Evolutionary conservation across 1,140 invertebrate genomes (phyloP), one percentile per base, ranked within the genome.

Genomic region (Drosophila virilis): DNA sequence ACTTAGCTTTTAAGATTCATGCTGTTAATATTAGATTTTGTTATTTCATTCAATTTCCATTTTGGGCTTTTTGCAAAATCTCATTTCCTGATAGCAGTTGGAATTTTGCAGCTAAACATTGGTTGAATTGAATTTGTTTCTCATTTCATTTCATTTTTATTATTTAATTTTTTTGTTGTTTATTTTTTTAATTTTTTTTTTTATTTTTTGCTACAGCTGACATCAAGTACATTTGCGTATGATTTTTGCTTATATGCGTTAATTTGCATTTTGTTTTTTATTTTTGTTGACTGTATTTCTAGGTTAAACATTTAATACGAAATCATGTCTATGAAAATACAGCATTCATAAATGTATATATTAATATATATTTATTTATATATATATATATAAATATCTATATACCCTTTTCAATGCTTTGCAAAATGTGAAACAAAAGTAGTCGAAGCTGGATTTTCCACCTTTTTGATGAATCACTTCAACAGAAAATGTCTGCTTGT

Each of bases 1-100:
- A 83, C 82, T 86, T 86, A 88, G 76, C 83, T 86, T 79, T 83
- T 86, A 88, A 86, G 78, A 88, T 80, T 73, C 65, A 86, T 88
- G 83, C 79, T 88, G 76, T 86, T 82, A 78, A 76, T 88, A 78
- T 85, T 74, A 51, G 68, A 60, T 74, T 74, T 32, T 55, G 12
- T 22, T 77, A 5, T 28, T 57, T 46, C 42, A 46, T 59, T 46
- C 9, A 59, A 22, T 51, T 48, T 52, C 33, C n/a, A n/a, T 10
- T 67, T 51, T 59, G 15, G 12, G 33, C 40, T 64, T 75, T 66
- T 74, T 60, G 62, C 79, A 54, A 42, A 54, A 12, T 54, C 50
- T 33, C 17, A 57, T 13, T 59, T 28, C n/a, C 17, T 59, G 13
- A n/a, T 12, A 43, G 17, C 37, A 65, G 32, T 32, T 67, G 43